Evolutionary conservation across 2,888 invertebrate genomes (phyloP), one percentile per base, ranked within the genome.

Genomic region (Pasiphila rectangulata): DNA sequence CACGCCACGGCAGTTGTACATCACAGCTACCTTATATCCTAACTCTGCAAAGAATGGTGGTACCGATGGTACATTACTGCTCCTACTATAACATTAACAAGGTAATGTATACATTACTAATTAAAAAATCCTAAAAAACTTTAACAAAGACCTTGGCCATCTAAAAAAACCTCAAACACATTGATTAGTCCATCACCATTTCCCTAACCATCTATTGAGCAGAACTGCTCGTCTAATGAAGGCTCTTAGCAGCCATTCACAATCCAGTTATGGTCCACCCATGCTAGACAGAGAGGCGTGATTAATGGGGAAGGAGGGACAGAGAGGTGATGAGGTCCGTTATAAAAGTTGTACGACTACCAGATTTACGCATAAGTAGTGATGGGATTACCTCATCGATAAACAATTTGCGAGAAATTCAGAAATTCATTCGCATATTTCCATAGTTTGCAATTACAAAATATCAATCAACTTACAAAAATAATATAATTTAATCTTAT

Each of bases 261-360:
- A 41, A 54, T 56, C 59, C 67, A 66, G 64, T 63, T 75, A 76
- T 78, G 75, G 63, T 76, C 79, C 83, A 71, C 80, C 82, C 74
- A 80, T 80, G 69, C 69, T 36, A 69, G 77, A 85, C 35, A 57
- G 41, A 55, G 60, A 46, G 43, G 45, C 63, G 54, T 35, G 39
- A 48, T 46, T 40, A 16, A 39, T 51, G 20, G 6, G n/a, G 40
- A 35, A 17, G 43, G 46, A 39, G 73, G 48, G 47, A 50, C 64
- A 79, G 46, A 60, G 71, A 65, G 77, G 80, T 1, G 46, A 55
- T 49, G 65, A 48, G 61, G 69, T 70, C 85, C 85, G 87, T 87
- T 87, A 84, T 73, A 72, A 82, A 81, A 83, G 79, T 74, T 69
- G 76, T 71, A 40, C 63, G 76, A 83, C 86, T 86, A 86, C 87